Evolutionary conservation across 2,113 vertebrate genomes (phyloP).

Genomic region (Thunnus maccoyii): DNA sequence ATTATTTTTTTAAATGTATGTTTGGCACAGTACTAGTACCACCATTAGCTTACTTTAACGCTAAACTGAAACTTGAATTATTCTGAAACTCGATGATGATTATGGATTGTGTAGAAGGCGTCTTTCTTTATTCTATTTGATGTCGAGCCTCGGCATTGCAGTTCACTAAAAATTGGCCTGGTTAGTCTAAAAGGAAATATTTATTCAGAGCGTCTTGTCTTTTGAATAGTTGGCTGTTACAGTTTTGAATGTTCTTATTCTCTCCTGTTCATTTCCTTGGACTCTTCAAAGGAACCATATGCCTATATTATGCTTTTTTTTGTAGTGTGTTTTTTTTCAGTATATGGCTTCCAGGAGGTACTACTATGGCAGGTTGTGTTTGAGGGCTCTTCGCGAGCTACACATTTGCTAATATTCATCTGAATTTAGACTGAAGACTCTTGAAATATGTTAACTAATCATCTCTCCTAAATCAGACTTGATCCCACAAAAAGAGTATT

Average conservation of each 20-base stretch:
- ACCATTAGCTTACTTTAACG: constrained; percentile 16
- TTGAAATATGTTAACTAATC: constrained; percentile 1
- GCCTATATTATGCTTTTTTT: constrained; percentile 12
- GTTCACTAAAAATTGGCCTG: constrained; percentile 19
- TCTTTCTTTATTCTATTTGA: constrained; percentile 9
- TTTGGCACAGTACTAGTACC: neutral
- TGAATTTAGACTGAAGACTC: neutral
- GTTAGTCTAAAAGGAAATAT: neutral
- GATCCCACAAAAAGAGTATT: constrained; percentile 10
- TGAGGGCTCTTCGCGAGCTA: neutral
- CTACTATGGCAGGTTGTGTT: constrained; percentile 19
- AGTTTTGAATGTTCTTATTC: constrained; percentile 48
- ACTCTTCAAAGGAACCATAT: constrained; percentile 3
- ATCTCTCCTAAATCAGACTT: constrained; percentile 4
- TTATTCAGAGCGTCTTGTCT: constrained; percentile 5
- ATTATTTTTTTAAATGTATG: neutral
- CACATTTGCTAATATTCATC: constrained; percentile 9
- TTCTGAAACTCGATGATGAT: constrained; percentile 10
- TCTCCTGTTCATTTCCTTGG: constrained; percentile 29
- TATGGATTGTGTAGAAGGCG: neutral
- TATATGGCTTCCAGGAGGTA: constrained; percentile 16
- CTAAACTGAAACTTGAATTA: neutral
- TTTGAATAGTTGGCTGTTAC: constrained; percentile 17
- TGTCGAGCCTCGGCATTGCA: constrained; percentile 19
- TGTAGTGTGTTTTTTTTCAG: constrained; percentile 9